Base-by-base conservation (phyloP, 2,113 vertebrate species). In the Myiozetetes cayanensis region DNA sequence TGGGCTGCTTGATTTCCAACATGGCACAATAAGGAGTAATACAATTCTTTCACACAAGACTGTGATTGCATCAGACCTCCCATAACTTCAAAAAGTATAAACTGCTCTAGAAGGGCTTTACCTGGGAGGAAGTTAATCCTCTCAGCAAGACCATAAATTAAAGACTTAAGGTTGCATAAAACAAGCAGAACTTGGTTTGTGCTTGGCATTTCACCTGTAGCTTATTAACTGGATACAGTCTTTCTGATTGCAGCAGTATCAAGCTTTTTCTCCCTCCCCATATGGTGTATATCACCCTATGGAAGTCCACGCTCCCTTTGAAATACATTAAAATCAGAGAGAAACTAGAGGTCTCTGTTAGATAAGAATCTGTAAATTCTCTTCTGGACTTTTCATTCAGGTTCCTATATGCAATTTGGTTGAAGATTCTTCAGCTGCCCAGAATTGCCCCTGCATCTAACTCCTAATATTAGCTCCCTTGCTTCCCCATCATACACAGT, bases 111-210 rank as follows among this genome's bases (percentile, higher is more conserved):
- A 87, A 81, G 33, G 46, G 25, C 65, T 89, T 85, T 50, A 53
- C 50, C 8, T 83, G 21, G 14, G 37, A 92, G 35, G 77, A 87
- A 46, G 33, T 28, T 79, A 83, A 74, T 77, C 63, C 35, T 74
- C 31, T 43, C 67, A 92, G 41, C 33, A 96, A 66, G 82, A 80
- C 33, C 52, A 92, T 37, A 90, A 78, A 94, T 84, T 89, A 75
- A 87, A 78, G 80, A 67, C 1, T 7, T 20, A 65, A 75, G 37
- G 13, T 75, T 81, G 44, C 61, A 75, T 31, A 53, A 67, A 44
- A 67, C 13, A 87, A 83, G 39, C 10, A 70, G 16, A 92, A 74
- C 33, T 33, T 12, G 12, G 22, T 62, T 68, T 84, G n/a, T 44
- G n/a, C 44, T 72, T 84, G 39, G 46, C 23, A 66, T 89, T 87